Conservation (phyloP, 1,140 invertebrate species). For the Epicauta chinensis region DNA sequence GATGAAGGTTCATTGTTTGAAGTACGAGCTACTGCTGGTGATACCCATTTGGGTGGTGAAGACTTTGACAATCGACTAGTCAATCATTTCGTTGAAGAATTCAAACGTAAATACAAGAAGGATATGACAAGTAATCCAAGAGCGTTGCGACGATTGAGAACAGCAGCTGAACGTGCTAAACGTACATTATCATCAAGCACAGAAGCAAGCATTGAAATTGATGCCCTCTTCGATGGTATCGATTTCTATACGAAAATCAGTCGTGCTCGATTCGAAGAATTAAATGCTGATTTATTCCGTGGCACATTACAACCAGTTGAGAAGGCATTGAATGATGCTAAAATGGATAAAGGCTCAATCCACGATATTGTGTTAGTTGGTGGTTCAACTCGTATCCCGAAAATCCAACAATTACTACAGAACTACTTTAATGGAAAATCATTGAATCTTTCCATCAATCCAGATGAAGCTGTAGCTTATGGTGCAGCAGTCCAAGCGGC, state of each 20-base stretch:
- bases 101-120: conserved; percentile 61
- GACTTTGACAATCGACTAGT: conserved; percentile 56
- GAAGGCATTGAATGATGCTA: conserved; percentile 66
- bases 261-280: conserved; percentile 59
- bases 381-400: conserved; percentile 67
- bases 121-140: no score
- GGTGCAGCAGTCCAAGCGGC: not conserved
- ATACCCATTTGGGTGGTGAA: conserved; percentile 58
- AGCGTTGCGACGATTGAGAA: conserved; percentile 42
- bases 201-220: no score
- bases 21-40: conserved; percentile 64
- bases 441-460: conserved; percentile 3
- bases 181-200: no score
- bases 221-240: no score
- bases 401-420: conserved; percentile 55
- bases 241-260: no score
- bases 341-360: conserved; percentile 66
- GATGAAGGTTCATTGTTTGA: conserved; percentile 60
- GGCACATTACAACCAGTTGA: conserved; percentile 55
- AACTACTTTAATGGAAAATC: conserved; percentile 49
- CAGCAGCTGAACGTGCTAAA: no score
- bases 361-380: conserved; percentile 76
- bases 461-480: conserved; percentile 3
- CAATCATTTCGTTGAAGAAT: conserved; percentile 52
- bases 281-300: conserved; percentile 56